Conservation (phyloP, 2,797 vertebrate genomes). For the Lepus oiostolus region DNA sequence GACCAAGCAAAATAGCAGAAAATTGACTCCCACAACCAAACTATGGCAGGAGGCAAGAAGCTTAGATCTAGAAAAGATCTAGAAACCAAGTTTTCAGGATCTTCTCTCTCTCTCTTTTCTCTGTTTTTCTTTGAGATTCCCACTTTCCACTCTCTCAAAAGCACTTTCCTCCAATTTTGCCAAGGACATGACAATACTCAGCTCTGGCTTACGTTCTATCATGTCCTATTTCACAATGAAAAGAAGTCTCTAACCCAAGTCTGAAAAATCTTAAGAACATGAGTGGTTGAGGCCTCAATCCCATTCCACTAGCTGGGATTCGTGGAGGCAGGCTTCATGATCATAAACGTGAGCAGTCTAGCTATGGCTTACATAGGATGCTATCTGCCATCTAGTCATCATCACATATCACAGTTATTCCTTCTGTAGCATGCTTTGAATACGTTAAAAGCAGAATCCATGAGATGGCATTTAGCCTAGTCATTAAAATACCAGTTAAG, state of each 20-base stretch:
- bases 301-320: neutral
- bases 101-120: neutral
- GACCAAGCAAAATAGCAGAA: neutral
- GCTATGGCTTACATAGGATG: neutral
- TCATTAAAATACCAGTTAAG: no score
- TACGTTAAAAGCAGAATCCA: slow-evolving; percentile 1
- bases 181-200: neutral
- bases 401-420: neutral
- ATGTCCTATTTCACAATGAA: neutral
- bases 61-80: neutral
- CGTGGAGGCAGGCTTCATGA: neutral
- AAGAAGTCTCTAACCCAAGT: neutral
- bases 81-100: neutral
- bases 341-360: neutral
- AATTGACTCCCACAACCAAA: neutral
- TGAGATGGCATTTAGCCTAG: no score
- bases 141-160: neutral
- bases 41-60: neutral
- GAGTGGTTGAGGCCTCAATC: neutral
- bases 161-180: neutral
- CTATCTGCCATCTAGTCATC: neutral
- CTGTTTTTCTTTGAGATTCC: neutral
- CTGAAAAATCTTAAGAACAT: neutral
- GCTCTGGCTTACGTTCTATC: neutral
- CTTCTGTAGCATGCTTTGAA: neutral